These are phyloP conservation scores for Ephialtes manifestator DNA, from an alignment of 2,888 invertebrate genomes.

Conservation along the genomic window DNA sequence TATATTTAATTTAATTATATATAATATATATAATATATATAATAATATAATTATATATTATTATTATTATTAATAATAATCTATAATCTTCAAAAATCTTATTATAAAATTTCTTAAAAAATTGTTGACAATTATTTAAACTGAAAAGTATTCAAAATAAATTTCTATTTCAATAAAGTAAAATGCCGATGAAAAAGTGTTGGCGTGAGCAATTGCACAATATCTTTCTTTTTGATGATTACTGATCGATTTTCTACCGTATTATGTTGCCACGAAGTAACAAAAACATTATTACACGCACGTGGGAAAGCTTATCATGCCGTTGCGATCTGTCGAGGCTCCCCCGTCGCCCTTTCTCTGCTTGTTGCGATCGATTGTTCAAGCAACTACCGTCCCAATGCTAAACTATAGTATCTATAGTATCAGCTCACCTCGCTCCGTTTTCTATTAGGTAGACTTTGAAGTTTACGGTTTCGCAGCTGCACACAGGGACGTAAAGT, in stretches of 20 bases:
- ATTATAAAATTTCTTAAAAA: too few relatives aligned
- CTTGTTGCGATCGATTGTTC: slow-evolving; percentile 56
- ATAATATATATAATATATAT: too few relatives aligned
- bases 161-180: not conserved
- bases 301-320: slow-evolving; percentile 46
- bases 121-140: not conserved
- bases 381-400: not conserved
- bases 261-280: slow-evolving; percentile 16
- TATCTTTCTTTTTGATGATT: not conserved
- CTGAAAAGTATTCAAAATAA: not conserved
- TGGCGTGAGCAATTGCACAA: not conserved
- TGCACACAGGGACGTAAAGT: slow-evolving; percentile 53
- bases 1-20: too few relatives aligned
- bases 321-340: slow-evolving; percentile 42
- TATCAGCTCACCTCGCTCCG: slow-evolving; percentile 51
- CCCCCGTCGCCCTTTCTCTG: not conserved
- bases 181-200: not conserved
- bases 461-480: slow-evolving; percentile 45
- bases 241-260: not conserved
- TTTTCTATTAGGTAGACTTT: slow-evolving; percentile 45
- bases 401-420: not conserved
- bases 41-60: too few relatives aligned
- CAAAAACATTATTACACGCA: slow-evolving; percentile 23
- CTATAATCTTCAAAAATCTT: too few relatives aligned
- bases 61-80: too few relatives aligned